phyloP scores from a whole-genome alignment of 2,888 invertebrate genomes.

The Cryptophagus acutangulus region DNA sequence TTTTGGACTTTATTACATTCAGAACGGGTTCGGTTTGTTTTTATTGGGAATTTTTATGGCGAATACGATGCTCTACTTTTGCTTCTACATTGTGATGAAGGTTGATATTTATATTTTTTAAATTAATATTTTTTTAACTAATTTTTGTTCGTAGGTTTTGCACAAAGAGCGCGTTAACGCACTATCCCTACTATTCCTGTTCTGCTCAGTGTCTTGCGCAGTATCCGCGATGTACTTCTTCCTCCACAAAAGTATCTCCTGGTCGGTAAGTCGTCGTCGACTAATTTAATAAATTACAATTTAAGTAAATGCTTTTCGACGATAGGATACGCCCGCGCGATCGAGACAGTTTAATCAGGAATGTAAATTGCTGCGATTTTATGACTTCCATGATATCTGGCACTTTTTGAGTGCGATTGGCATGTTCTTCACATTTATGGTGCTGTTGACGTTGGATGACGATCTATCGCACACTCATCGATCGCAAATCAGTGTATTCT shows the following conservation, averaged over 20 bases:
- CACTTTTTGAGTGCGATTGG: slow-evolving; percentile 74
- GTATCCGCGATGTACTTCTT: slow-evolving; percentile 67
- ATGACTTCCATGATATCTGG: slow-evolving; percentile 83
- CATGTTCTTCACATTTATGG: slow-evolving; percentile 80
- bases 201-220: slow-evolving; percentile 63
- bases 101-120: slow-evolving; percentile 44
- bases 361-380: slow-evolving; percentile 67
- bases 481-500: slow-evolving; percentile 71
- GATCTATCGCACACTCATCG: slow-evolving; percentile 63
- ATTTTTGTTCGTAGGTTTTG: slow-evolving; percentile 50
- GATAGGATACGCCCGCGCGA: slow-evolving; percentile 64
- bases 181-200: slow-evolving; percentile 60
- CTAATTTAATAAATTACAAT: slow-evolving; percentile 1
- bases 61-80: slow-evolving; percentile 74
- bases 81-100: slow-evolving; percentile 82
- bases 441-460: slow-evolving; percentile 74
- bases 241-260: slow-evolving; percentile 63
- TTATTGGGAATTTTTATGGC: slow-evolving; percentile 74
- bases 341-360: slow-evolving; percentile 68
- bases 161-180: slow-evolving; percentile 60
- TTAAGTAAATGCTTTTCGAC: slow-evolving; percentile 19
- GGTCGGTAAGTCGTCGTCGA: slow-evolving; percentile 59
- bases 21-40: slow-evolving; percentile 73
- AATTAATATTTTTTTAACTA: slow-evolving; percentile 1
- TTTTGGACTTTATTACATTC: slow-evolving; percentile 59